Conservation (phyloP, 2,797 vertebrate species). For the Sarcoramphus papa region DNA sequence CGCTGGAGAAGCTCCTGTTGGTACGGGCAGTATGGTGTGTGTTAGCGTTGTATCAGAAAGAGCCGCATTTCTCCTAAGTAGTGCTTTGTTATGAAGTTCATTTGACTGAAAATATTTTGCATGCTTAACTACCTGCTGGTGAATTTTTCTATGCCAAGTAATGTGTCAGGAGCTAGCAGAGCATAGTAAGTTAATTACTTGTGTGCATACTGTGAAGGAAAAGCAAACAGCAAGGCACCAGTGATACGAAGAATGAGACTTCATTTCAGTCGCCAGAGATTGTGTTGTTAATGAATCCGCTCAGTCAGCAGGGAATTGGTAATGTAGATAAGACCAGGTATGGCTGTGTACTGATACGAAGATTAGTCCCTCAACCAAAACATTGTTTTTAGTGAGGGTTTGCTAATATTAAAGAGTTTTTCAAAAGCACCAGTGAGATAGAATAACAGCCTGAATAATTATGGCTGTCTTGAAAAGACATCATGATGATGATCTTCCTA, state of each 20-base stretch:
- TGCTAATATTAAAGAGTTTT: conserved; percentile 32
- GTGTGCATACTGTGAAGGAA: conserved; percentile 64
- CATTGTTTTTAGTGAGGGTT: conserved; percentile 14
- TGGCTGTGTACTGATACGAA: conserved; percentile 40
- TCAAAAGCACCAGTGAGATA: not conserved
- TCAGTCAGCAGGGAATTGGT: conserved; percentile 44
- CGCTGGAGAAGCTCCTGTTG: not conserved
- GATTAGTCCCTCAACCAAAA: conserved; percentile 53
- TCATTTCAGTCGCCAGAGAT: conserved; percentile 62
- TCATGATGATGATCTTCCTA: conserved; percentile 31
- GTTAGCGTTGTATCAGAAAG: not conserved
- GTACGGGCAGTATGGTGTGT: not conserved
- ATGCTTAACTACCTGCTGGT: conserved; percentile 66
- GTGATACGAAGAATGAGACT: conserved; percentile 54
- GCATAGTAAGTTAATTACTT: conserved; percentile 72
- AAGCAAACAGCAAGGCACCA: conserved; percentile 60
- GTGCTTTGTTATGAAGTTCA: conserved; percentile 48
- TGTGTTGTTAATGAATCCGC: conserved; percentile 64
- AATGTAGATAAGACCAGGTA: conserved; percentile 48
- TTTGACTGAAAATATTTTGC: conserved; percentile 62
- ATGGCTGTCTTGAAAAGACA: not conserved
- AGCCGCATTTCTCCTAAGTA: not conserved
- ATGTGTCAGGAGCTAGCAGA: conserved; percentile 62
- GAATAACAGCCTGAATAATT: conserved; percentile 23
- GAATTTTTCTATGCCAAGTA: conserved; percentile 60